phyloP scores from a whole-genome alignment of 2,888 invertebrate genomes.

The Perizoma affinitatum region DNA sequence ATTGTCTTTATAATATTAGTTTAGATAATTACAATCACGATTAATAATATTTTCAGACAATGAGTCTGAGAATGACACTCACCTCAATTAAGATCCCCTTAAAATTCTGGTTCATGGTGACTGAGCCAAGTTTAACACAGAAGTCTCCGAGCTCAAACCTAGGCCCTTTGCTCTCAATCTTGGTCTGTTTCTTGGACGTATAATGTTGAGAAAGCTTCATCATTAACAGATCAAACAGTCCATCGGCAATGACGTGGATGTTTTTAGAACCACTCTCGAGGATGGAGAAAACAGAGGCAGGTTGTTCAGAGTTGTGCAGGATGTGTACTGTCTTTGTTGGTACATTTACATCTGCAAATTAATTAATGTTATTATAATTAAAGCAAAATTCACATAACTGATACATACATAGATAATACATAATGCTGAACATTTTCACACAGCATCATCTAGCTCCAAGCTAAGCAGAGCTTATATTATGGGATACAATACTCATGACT shows the following conservation, averaged over 20 bases:
- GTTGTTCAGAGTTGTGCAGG: constrained; percentile 97
- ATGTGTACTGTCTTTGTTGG: constrained; percentile 93
- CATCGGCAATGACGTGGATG: constrained; percentile 95
- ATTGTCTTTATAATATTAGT: no score
- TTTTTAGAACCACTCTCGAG: constrained; percentile 94
- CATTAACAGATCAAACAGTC: constrained; percentile 95
- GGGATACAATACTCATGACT: no score
- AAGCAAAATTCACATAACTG: no score
- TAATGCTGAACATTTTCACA: no score
- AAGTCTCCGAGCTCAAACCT: constrained; percentile 96
- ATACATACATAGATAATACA: no score
- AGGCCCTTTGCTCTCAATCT: constrained; percentile 95
- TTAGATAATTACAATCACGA: no score
- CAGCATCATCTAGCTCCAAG: no score
- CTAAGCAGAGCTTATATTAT: no score
- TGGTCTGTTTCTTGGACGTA: constrained; percentile 94
- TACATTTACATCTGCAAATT: constrained; percentile 71
- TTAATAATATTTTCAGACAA: no score
- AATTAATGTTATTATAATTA: not conserved
- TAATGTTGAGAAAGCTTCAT: constrained; percentile 94
- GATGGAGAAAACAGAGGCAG: constrained; percentile 96
- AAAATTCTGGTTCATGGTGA: constrained; percentile 95
- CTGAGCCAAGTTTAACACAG: constrained; percentile 95
- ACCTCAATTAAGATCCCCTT: constrained; percentile 97
- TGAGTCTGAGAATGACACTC: constrained; percentile 32